Conservation (phyloP, 1,140 invertebrate genomes). For the Lineus longissimus region DNA sequence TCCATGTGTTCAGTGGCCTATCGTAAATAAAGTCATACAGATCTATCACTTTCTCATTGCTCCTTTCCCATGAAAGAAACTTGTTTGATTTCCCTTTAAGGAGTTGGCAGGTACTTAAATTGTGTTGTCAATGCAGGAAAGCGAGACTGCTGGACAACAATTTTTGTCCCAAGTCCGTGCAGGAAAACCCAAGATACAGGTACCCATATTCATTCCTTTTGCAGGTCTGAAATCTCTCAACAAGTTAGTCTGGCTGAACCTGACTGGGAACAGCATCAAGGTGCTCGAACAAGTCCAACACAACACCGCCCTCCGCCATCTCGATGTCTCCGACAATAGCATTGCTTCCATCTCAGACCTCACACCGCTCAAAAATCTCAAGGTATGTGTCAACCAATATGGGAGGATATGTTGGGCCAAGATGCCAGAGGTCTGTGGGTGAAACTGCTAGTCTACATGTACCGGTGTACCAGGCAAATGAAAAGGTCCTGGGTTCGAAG, state of each 20-base stretch:
- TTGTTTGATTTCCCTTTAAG: too few species aligned
- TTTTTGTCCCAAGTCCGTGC: too few species aligned
- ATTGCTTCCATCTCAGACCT: constrained; percentile 80
- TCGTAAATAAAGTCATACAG: too few species aligned
- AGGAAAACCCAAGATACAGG: background rate
- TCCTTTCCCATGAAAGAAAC: too few species aligned
- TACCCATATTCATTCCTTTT: constrained; percentile 9
- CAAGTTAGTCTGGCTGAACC: constrained; percentile 71
- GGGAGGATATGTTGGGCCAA: too few species aligned
- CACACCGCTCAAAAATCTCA: constrained; percentile 72
- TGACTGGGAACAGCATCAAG: constrained; percentile 72
- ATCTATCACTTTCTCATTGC: too few species aligned
- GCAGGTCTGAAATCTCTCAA: constrained; percentile 70
- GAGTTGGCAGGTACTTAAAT: too few species aligned
- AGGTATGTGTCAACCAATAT: constrained; percentile 63
- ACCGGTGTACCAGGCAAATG: background rate
- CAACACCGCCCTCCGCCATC: constrained; percentile 72
- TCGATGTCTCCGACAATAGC: constrained; percentile 85
- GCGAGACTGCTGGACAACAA: too few species aligned
- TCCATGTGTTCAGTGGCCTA: too few species aligned
- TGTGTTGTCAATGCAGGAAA: too few species aligned
- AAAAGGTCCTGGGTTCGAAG: too few species aligned
- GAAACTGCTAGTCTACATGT: background rate
- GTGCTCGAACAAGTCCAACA: constrained; percentile 80
- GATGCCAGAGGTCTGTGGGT: background rate